Evolutionary conservation across 2,113 vertebrate genomes (phyloP).

Genomic region (Pyxicephalus adspersus): DNA sequence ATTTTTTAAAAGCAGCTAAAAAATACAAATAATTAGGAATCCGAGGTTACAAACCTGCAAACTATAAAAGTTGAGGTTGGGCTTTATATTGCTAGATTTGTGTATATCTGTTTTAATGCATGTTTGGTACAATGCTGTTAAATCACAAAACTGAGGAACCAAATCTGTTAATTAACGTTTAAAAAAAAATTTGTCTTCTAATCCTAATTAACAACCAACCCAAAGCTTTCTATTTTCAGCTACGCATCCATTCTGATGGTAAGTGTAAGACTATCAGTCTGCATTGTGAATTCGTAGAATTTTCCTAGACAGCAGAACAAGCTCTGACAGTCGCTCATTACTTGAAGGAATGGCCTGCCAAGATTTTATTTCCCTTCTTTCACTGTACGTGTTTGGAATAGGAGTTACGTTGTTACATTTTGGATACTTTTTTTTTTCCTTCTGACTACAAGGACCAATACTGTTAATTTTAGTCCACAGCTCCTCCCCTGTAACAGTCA

Average conservation of each 20-base stretch:
- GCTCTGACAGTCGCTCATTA: slow-evolving; percentile 59
- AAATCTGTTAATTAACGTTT: too few species aligned
- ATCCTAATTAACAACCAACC: too few species aligned
- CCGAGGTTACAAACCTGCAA: too few species aligned
- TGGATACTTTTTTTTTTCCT: slow-evolving; percentile 18
- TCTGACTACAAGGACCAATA: slow-evolving; percentile 19
- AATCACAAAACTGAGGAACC: too few species aligned
- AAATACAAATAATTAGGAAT: too few species aligned
- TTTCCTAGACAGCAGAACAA: slow-evolving; percentile 67
- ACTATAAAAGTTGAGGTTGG: too few species aligned
- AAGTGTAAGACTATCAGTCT: slow-evolving; percentile 57
- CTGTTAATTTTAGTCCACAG: background rate
- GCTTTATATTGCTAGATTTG: too few species aligned
- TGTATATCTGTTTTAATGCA: too few species aligned
- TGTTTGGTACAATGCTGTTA: too few species aligned
- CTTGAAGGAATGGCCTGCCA: slow-evolving; percentile 57
- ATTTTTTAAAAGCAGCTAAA: too few species aligned
- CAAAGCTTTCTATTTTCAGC: too few species aligned
- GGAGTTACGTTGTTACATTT: slow-evolving; percentile 36
- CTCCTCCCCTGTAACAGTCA: slow-evolving; percentile 49
- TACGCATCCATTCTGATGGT: slow-evolving; percentile 7
- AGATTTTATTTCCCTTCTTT: slow-evolving; percentile 55
- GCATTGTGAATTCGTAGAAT: slow-evolving; percentile 53
- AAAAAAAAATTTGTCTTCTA: too few species aligned
- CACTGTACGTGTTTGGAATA: slow-evolving; percentile 50